Evolutionary conservation across 2,797 vertebrate species (phyloP), one percentile per base, ranked within the genome.

Genomic region (Typhlichthys eigenmanni): DNA sequence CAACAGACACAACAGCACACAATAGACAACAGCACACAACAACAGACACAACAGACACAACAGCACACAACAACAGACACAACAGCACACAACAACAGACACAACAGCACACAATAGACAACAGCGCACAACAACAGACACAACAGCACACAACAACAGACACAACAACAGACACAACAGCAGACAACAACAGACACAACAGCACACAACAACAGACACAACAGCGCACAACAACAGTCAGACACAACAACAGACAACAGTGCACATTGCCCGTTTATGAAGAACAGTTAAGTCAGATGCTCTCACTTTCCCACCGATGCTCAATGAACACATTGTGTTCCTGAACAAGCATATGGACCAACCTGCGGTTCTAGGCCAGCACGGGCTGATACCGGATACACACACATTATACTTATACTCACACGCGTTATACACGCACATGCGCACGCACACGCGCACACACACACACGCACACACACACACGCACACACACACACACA

Each of bases 281-380:
- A 79, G 76, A 64, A 80, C 69, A 75, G 24, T 65, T 70, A 63
- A 72, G 67, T 74, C 63, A 57, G 75, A 85, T 71, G 52, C 16
- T 38, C 73, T 78, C 71, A 80, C 51, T 72, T 82, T 80, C 78
- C 77, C 78, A 76, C 76, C 75, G 76, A 62, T 7, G 68, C 49
- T 66, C 72, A 67, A 62, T 51, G 72, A 66, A 60, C 68, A 71
- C 58, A 61, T 67, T 69, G 63, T 55, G 68, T 69, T 75, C 62
- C 66, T 80, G 66, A 80, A 84, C 81, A 80, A 43, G 64, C 76
- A 74, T 66, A 62, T 55, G 34, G 60, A 86, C 81, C 74, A 69
- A 80, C 74, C 74, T 81, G 79, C 74, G 68, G 74, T 71, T 81
- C 63, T 55, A 65, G 74, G 72, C 75, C 82, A 80, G 72, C 71